phyloP scores from a whole-genome alignment of 1,140 invertebrate species.

The Drosophila aff. region DNA sequence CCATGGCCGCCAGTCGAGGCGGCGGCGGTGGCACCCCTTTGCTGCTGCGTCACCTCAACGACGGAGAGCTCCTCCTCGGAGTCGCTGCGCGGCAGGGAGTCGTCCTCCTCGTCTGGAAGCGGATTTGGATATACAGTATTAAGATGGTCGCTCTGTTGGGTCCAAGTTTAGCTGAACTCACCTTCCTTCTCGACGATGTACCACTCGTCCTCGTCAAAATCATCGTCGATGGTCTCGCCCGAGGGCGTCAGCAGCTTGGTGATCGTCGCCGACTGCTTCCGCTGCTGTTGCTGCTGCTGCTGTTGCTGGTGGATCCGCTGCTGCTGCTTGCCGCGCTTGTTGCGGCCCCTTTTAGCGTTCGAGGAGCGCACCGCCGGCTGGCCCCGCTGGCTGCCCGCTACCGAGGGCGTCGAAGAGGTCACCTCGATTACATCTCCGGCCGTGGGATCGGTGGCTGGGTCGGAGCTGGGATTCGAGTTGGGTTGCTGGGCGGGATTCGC shows the following conservation, averaged over 20 bases:
- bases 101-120: slow-evolving; percentile 66
- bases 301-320: slow-evolving; percentile 38
- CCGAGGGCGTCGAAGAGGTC: slow-evolving; percentile 75
- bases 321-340: slow-evolving; percentile 56
- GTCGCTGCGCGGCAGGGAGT: slow-evolving; percentile 76
- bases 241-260: slow-evolving; percentile 67
- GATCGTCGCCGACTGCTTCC: slow-evolving; percentile 56
- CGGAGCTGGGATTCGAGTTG: slow-evolving; percentile 26
- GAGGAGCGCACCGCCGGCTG: slow-evolving; percentile 46
- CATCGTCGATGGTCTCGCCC: slow-evolving; percentile 59
- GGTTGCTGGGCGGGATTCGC: slow-evolving; percentile 53
- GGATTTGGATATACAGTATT: not conserved
- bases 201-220: slow-evolving; percentile 84
- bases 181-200: slow-evolving; percentile 82
- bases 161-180: slow-evolving; percentile 34
- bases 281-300: slow-evolving; percentile 60
- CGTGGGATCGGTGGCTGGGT: slow-evolving; percentile 38
- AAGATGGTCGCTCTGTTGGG: not conserved
- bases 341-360: slow-evolving; percentile 66
- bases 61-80: slow-evolving; percentile 79
- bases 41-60: slow-evolving; percentile 54
- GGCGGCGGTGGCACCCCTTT: slow-evolving; percentile 18
- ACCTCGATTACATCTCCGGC: slow-evolving; percentile 80
- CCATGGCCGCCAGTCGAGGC: slow-evolving; percentile 19
- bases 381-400: slow-evolving; percentile 68